phyloP scores from a whole-genome alignment of 37 sponge, comb jelly and placozoan species.

The Geodia barretti region DNA sequence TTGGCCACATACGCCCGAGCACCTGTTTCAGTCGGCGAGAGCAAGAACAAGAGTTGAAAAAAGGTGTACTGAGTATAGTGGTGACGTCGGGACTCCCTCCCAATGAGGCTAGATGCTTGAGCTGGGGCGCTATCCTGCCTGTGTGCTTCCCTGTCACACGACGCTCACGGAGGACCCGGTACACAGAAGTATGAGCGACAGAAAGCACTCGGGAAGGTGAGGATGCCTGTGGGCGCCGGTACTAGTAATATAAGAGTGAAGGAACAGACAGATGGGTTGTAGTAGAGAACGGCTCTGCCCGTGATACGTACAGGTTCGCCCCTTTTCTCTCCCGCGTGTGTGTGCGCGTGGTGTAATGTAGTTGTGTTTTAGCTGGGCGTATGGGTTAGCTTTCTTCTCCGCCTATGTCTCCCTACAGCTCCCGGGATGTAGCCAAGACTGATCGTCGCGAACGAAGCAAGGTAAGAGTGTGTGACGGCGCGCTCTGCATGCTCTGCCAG shows the following conservation, averaged over 20 bases:
- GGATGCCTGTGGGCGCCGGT: neutral
- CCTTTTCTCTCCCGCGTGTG: neutral
- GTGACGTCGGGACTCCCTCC: neutral
- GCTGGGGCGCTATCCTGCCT: neutral
- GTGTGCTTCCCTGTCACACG: conserved; percentile 10
- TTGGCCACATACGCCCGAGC: too few species aligned
- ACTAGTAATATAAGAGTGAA: too few species aligned
- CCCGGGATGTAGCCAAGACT: neutral
- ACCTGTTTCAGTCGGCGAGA: neutral
- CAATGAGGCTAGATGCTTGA: conserved; percentile 37
- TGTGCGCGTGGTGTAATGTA: neutral
- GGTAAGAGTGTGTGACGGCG: neutral
- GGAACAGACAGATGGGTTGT: neutral
- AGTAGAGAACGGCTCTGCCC: neutral
- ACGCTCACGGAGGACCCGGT: neutral
- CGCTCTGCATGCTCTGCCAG: too few species aligned
- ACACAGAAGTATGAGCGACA: conserved; percentile 28
- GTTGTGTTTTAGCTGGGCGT: neutral
- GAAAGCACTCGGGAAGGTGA: conserved; percentile 32
- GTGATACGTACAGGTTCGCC: neutral
- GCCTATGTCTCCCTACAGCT: too few species aligned
- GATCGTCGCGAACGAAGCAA: neutral
- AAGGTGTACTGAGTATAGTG: neutral
- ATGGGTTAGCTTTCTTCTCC: neutral
- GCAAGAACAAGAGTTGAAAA: neutral